A percentile compares a stretch with the other conserved stretches of the same genome.
These are phyloP conservation scores for Cephus pulcher DNA, from an alignment of 2,888 invertebrate species.

Conservation along the genomic window DNA sequence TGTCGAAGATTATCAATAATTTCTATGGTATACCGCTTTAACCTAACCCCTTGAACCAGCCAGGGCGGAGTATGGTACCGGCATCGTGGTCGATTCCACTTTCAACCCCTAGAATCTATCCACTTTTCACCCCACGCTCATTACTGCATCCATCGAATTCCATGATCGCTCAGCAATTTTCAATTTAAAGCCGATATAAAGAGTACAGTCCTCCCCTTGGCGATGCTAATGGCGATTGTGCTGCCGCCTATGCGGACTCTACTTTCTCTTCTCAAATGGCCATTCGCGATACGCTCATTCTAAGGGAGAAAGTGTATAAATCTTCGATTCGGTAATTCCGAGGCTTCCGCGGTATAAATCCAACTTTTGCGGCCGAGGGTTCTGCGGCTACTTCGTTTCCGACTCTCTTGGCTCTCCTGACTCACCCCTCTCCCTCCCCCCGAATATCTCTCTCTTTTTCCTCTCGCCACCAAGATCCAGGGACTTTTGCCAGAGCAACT, in stretches of 20 bases:
- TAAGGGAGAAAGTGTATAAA: constrained; percentile 49
- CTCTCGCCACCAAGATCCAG: constrained; percentile 54
- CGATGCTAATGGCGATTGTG: neutral
- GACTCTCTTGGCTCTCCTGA: constrained; percentile 14
- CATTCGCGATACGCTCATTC: neutral
- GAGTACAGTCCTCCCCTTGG: neutral
- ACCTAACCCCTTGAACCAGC: neutral
- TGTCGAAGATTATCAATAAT: neutral
- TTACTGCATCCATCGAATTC: neutral
- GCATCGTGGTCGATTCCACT: neutral
- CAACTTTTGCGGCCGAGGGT: constrained; percentile 57
- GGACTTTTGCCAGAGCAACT: constrained; percentile 60
- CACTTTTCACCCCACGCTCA: neutral
- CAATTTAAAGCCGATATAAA: neutral
- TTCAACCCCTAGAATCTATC: neutral
- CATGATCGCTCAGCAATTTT: neutral
- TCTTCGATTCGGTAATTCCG: constrained; percentile 61
- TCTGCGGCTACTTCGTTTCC: constrained; percentile 24
- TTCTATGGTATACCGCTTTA: neutral
- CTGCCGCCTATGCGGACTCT: neutral
- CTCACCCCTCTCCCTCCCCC: constrained; percentile 15
- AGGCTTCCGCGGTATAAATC: constrained; percentile 60
- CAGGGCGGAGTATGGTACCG: neutral
- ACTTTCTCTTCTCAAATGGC: neutral
- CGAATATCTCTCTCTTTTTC: constrained; percentile 17